Conservation (phyloP, 1,140 invertebrate genomes). For the Akabosia matsudoensis region DNA sequence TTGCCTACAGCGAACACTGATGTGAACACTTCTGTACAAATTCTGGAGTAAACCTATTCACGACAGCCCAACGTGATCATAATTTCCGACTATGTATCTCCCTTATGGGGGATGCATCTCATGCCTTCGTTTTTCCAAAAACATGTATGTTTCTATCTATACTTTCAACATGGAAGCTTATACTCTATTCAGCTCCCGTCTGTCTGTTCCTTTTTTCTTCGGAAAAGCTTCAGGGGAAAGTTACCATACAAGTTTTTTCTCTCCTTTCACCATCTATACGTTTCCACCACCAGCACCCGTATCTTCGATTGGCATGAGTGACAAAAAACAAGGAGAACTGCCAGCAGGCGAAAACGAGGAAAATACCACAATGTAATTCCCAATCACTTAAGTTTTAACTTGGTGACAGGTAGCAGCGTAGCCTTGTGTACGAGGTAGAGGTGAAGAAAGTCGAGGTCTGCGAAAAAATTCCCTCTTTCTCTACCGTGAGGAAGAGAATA, state of each 20-base stretch:
- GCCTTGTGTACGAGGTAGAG: not conserved
- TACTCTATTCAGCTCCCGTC: too few species aligned
- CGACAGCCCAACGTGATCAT: too few species aligned
- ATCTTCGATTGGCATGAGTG: slow-evolving; percentile 20
- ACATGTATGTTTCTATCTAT: not conserved
- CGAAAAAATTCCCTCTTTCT: not conserved
- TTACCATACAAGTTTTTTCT: not conserved
- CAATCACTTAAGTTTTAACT: slow-evolving; percentile 1
- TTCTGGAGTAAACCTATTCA: too few species aligned
- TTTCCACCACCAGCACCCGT: not conserved
- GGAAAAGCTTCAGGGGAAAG: not conserved
- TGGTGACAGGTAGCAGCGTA: slow-evolving; percentile 5
- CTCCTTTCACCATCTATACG: not conserved
- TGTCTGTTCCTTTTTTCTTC: not conserved
- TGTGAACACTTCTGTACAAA: too few species aligned
- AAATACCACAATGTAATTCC: not conserved
- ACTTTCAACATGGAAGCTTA: not conserved
- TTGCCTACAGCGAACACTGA: too few species aligned
- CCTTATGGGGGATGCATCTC: too few species aligned
- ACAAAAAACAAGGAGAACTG: slow-evolving; percentile 18
- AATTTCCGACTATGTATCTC: too few species aligned
- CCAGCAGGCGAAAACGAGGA: not conserved
- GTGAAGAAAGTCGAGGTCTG: not conserved
- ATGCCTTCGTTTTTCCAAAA: too few species aligned
- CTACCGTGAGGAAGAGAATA: not conserved